Evolutionary conservation across 2,113 vertebrate genomes (phyloP), one percentile per base, ranked within the genome.

Genomic region (Arothron firmamentum): DNA sequence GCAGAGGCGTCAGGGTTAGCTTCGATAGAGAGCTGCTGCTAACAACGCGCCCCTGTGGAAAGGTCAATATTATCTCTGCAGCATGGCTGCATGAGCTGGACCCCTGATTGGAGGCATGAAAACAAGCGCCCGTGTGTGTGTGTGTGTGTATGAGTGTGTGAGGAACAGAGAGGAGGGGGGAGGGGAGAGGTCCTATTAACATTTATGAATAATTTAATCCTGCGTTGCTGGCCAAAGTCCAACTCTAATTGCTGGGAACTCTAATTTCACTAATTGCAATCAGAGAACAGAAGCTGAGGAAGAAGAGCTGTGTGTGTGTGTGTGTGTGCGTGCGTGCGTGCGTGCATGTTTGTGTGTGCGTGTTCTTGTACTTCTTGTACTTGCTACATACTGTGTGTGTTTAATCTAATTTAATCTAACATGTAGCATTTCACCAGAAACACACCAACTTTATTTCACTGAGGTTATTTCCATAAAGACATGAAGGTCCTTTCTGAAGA

Each of bases 221-320:
- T 83, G 73, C 79, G 75, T 77, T 58, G 75, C 76, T 89, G 90
- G 88, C 84, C 74, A 74, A 81, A 84, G 78, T 89, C 88, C 87
- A 90, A 85, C 80, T 84, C 25, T 28, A 28, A 28, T 28, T 28
- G 25, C 25, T 28, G 25, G 25, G 6, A 28, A 28, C 25, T 78
- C 85, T 87, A 88, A 84, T 87, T 86, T 88, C 84, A 87, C 83
- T 89, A 89, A 90, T 90, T 90, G 85, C 86, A 87, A 88, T 88
- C 83, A 88, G 81, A 75, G 72, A n/a, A n/a, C n/a, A n/a, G n/a
- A 85, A 84, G 64, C 80, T 62, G 71, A 62, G 65, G 47, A 80
- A 66, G 76, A 23, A 23, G 21, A 23, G 21, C 21, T 23, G 21
- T 23, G 21, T 23, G 21, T 23, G 21, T 23, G 21, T 23, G 21